phyloP scores from a whole-genome alignment of 2,797 vertebrate genomes.

The Ctenosaura bakeri region DNA sequence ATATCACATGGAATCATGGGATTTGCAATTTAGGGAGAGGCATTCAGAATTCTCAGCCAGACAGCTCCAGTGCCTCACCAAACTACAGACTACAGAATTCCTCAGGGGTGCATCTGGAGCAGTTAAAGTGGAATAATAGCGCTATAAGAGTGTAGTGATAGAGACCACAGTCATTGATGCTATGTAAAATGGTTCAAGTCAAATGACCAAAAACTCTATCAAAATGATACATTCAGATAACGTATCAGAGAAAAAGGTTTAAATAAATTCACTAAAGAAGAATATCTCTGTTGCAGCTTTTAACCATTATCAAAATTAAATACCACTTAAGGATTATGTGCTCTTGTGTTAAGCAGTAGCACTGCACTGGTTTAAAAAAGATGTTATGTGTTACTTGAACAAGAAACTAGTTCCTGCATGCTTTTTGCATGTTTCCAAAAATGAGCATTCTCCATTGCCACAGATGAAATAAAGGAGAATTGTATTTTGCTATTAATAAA shows the following conservation, averaged over 20 bases:
- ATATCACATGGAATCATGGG: too few species aligned
- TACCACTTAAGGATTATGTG: slow-evolving; percentile 27
- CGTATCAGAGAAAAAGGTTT: neutral
- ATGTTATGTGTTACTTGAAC: neutral
- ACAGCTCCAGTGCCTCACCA: too few species aligned
- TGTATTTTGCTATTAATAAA: slow-evolving; percentile 76
- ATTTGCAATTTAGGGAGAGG: too few species aligned
- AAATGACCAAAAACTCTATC: neutral
- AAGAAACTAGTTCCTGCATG: slow-evolving; percentile 38
- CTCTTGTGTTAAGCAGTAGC: slow-evolving; percentile 1
- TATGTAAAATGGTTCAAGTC: too few species aligned
- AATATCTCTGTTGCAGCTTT: slow-evolving; percentile 22
- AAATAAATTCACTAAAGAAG: slow-evolving; percentile 8
- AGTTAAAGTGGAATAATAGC: too few species aligned
- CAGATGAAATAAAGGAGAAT: slow-evolving; percentile 77
- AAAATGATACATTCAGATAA: slow-evolving; percentile 15
- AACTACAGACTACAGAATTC: too few species aligned
- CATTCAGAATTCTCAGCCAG: too few species aligned
- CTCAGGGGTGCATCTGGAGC: too few species aligned
- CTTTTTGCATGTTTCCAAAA: slow-evolving; percentile 66
- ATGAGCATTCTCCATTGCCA: slow-evolving; percentile 59
- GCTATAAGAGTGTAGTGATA: too few species aligned
- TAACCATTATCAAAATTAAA: slow-evolving; percentile 6
- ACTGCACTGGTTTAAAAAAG: slow-evolving; percentile 15
- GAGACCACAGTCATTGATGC: too few species aligned